A percentile compares a stretch with the other conserved stretches of the same genome.
Conservation (phyloP, 2,888 invertebrate genomes). For the Ormyrus rosae region DNA sequence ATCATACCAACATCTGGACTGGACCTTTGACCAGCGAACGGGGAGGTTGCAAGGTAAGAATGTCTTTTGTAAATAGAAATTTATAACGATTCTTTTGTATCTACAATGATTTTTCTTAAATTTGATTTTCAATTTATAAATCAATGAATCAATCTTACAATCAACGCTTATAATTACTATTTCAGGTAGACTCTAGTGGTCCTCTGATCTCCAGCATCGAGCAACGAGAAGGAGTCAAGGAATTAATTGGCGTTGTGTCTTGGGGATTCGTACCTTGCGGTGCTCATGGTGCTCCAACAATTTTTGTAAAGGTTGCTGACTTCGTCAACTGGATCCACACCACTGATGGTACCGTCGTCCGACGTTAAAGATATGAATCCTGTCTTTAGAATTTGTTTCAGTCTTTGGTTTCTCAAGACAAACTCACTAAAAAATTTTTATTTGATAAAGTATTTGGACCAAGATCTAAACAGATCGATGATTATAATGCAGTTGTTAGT, state of each 20-base stretch:
- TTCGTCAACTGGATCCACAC: conserved; percentile 74
- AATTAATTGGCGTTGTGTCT: conserved; percentile 81
- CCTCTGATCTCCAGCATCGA: conserved; percentile 74
- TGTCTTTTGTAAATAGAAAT: not conserved
- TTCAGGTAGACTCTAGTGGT: conserved; percentile 79
- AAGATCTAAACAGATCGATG: conserved; percentile 85
- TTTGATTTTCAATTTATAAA: not conserved
- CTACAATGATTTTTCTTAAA: not conserved
- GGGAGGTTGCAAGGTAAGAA: conserved; percentile 54
- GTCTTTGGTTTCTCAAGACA: too few relatives aligned
- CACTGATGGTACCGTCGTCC: too few relatives aligned
- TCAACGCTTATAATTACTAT: not conserved
- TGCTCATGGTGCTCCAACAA: conserved; percentile 70
- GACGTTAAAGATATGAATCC: too few relatives aligned
- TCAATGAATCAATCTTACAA: not conserved
- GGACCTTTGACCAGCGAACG: conserved; percentile 59
- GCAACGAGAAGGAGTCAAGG: conserved; percentile 69
- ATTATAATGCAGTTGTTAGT: conserved; percentile 91
- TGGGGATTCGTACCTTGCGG: conserved; percentile 76
- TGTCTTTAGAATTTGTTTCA: too few relatives aligned
- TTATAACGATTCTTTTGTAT: not conserved
- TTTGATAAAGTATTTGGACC: conserved; percentile 92
- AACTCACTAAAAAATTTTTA: conserved; percentile 85
- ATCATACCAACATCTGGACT: conserved; percentile 66
- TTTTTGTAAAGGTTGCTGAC: conserved; percentile 74